Evolutionary conservation across 2,797 vertebrate species (phyloP).

Genomic region (Sus cebifrons): DNA sequence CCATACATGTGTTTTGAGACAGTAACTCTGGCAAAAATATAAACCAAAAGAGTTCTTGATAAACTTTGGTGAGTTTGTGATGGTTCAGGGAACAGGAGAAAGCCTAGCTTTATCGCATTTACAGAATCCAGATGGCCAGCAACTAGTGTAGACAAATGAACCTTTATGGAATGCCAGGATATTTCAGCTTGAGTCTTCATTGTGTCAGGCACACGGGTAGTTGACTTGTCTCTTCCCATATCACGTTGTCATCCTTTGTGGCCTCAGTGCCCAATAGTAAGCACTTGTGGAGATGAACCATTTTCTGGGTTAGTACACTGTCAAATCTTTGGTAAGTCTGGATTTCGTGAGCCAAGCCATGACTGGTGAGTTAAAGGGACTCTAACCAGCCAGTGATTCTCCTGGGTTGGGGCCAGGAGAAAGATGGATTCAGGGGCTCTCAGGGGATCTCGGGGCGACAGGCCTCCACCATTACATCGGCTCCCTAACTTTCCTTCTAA

Average conservation of each 20-base stretch:
- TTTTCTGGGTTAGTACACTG: neutral
- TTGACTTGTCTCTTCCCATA: neutral
- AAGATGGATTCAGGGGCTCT: neutral
- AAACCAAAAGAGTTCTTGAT: neutral
- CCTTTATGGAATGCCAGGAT: neutral
- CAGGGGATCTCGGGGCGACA: neutral
- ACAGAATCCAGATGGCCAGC: neutral
- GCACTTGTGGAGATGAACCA: neutral
- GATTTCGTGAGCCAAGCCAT: neutral
- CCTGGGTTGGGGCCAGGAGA: neutral
- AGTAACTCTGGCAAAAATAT: neutral
- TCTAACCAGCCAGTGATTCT: neutral
- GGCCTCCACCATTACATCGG: fast-evolving
- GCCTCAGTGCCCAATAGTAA: neutral
- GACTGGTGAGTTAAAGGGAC: neutral
- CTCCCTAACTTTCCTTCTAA: neutral
- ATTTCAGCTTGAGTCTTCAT: slow-evolving; percentile 29
- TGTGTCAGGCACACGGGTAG: neutral
- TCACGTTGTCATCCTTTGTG: neutral
- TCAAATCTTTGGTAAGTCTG: neutral
- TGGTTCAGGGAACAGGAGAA: neutral
- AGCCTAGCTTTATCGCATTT: neutral
- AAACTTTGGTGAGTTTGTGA: neutral
- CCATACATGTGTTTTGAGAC: neutral
- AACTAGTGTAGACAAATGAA: neutral